These are phyloP conservation scores for Stomatorhinus walkeri DNA, from an alignment of 2,797 vertebrate species.

Conservation along the genomic window DNA sequence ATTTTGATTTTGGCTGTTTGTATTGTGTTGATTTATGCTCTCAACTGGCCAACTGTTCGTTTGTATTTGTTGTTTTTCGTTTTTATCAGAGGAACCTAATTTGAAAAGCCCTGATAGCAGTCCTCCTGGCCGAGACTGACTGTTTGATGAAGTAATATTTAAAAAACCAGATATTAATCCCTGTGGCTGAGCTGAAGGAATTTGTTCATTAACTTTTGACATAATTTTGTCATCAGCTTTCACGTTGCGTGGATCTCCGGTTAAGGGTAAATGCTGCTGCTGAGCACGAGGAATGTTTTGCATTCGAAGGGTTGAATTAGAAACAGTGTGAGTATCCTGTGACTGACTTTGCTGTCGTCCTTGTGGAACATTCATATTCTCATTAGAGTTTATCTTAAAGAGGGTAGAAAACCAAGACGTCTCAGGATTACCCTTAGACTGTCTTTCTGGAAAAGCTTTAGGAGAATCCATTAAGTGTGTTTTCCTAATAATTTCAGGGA, in stretches of 20 bases:
- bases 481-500: constrained; percentile 16
- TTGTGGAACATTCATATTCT: constrained; percentile 24
- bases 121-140: constrained; percentile 52
- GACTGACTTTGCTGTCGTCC: neutral
- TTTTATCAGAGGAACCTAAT: constrained; percentile 50
- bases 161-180: constrained; percentile 52
- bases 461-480: constrained; percentile 19
- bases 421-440: constrained; percentile 44
- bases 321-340: constrained; percentile 19
- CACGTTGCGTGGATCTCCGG: constrained; percentile 27
- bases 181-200: constrained; percentile 44
- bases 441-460: constrained; percentile 13
- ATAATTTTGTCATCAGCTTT: constrained; percentile 31
- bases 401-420: constrained; percentile 61
- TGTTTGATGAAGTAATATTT: constrained; percentile 46
- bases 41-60: constrained; percentile 37
- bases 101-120: constrained; percentile 65
- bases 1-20: constrained; percentile 18
- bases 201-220: constrained; percentile 34
- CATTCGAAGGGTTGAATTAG: constrained; percentile 27
- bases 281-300: constrained; percentile 35
- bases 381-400: constrained; percentile 44
- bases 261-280: constrained; percentile 22
- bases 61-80: constrained; percentile 35
- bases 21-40: constrained; percentile 33